These are phyloP conservation scores for Pseudopleuronectes americanus DNA, from an alignment of 2,797 vertebrate genomes.

Conservation along the genomic window DNA sequence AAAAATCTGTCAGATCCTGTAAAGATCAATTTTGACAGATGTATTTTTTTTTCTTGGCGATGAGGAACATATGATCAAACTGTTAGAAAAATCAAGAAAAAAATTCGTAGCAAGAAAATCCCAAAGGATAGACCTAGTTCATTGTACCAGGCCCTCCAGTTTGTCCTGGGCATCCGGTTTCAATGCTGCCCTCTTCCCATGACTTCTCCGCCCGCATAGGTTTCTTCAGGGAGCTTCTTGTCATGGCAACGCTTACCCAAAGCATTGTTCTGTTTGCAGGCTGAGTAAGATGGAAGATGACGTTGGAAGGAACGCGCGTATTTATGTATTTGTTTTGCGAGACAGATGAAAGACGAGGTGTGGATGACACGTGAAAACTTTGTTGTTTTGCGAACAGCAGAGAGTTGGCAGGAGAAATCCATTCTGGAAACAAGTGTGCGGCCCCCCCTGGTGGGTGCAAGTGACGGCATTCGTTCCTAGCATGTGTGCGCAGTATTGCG, in stretches of 20 bases:
- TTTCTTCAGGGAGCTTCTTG: constrained; percentile 68
- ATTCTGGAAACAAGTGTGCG: constrained; percentile 57
- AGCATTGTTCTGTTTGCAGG: constrained; percentile 57
- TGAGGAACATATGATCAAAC: neutral
- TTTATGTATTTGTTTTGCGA: constrained; percentile 59
- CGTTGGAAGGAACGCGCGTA: constrained; percentile 37
- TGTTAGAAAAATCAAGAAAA: neutral
- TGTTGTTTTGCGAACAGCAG: constrained; percentile 44
- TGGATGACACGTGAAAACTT: constrained; percentile 56
- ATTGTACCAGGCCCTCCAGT: constrained; percentile 32
- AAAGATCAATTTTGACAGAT: neutral
- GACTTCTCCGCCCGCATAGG: constrained; percentile 67
- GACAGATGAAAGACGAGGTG: constrained; percentile 33
- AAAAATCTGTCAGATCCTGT: neutral
- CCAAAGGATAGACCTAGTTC: neutral
- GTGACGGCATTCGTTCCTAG: constrained; percentile 72
- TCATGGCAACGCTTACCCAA: constrained; percentile 72
- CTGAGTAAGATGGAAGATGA: constrained; percentile 48
- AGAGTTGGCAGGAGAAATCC: constrained; percentile 62
- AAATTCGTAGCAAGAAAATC: neutral
- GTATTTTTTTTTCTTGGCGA: constrained; percentile 5
- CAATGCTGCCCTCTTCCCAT: constrained; percentile 63
- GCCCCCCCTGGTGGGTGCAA: constrained; percentile 67
- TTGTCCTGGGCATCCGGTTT: constrained; percentile 60
- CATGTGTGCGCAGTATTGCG: constrained; percentile 56